These are phyloP conservation scores for Drosophila kanekoi DNA, from an alignment of 2,888 invertebrate genomes.

Conservation along the genomic window DNA sequence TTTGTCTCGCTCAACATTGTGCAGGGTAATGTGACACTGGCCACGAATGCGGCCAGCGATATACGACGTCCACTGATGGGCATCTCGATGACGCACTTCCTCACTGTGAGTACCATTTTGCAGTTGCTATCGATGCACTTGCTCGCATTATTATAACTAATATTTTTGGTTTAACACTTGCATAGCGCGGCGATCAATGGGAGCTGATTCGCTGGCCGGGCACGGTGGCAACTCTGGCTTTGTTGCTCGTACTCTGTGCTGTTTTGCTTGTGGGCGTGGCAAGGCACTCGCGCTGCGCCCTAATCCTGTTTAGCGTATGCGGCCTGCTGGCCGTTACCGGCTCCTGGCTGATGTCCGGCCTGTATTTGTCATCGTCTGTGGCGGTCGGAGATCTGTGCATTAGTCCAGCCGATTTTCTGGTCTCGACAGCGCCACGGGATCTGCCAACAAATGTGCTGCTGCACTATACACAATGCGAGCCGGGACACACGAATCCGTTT, in stretches of 20 bases:
- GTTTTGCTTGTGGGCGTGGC: slow-evolving; percentile 95
- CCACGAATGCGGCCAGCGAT: slow-evolving; percentile 91
- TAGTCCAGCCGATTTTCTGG: slow-evolving; percentile 93
- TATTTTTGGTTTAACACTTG: slow-evolving; percentile 29
- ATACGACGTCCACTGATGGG: slow-evolving; percentile 90
- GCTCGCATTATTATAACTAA: background rate
- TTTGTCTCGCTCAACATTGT: slow-evolving; percentile 90
- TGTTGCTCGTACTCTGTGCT: slow-evolving; percentile 94
- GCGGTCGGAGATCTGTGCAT: slow-evolving; percentile 94
- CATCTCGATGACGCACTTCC: slow-evolving; percentile 88
- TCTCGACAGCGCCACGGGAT: slow-evolving; percentile 87
- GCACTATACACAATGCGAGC: slow-evolving; percentile 94
- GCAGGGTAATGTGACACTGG: slow-evolving; percentile 90
- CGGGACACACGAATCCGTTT: slow-evolving; percentile 91
- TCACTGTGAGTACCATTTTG: slow-evolving; percentile 82
- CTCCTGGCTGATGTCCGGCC: slow-evolving; percentile 95
- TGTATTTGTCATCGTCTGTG: slow-evolving; percentile 94
- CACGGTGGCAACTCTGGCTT: slow-evolving; percentile 94
- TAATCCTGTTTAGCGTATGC: slow-evolving; percentile 95
- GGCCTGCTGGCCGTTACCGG: slow-evolving; percentile 93
- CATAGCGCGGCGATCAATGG: slow-evolving; percentile 89
- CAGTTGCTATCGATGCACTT: background rate
- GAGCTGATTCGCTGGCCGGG: slow-evolving; percentile 94
- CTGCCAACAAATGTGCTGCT: slow-evolving; percentile 88
- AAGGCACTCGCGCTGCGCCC: slow-evolving; percentile 93